Evolutionary conservation across 2,797 vertebrate genomes (phyloP), one percentile per base, ranked within the genome.

Genomic region (Sebastes kiyomatsui): DNA sequence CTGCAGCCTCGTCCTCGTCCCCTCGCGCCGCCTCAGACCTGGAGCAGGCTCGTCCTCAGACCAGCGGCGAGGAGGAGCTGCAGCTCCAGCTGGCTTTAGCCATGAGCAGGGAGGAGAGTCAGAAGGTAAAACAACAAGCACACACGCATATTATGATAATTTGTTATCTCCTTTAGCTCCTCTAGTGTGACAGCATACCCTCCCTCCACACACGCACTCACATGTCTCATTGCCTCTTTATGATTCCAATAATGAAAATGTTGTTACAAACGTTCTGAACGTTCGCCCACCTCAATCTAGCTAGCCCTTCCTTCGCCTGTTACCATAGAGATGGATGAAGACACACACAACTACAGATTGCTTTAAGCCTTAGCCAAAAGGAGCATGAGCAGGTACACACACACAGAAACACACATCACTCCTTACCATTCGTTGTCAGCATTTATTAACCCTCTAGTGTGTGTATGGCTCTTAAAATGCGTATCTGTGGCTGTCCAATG

Each of bases 31-130:
- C 96, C 49, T 98, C 97, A 0, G 98, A 99, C 84, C 91, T 99
- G 94, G 98, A 99, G 90, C 97, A 98, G 89, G 97, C 97, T 0
- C 96, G 98, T 54, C 98, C 98, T 3, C 98, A 99, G 94, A 99
- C 98, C 0, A 97, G 96, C 0, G 98, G 98, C 1, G 98, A 99
- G 87, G 98, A 99, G 92, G 98, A 99, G 84, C 95, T 99, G 38
- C 98, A 99, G 94, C 91, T 99, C 59, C 98, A 98, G 94, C 94
- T 99, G 75, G 98, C 98, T 0, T 88, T 99, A 84, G 98, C 98
- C 83, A 99, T 99, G 98, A 99, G 98, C 91, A 95, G 97, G 0
- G 97, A 98, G 93, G 98, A 98, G 89, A 97, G 96, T 1, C 97
- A 97, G 85, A 98, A 98, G 97, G 97, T 98, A 93, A 84, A 75